These are phyloP conservation scores for Furcifer pardalis DNA, from an alignment of 2,797 vertebrate genomes.

Conservation along the genomic window DNA sequence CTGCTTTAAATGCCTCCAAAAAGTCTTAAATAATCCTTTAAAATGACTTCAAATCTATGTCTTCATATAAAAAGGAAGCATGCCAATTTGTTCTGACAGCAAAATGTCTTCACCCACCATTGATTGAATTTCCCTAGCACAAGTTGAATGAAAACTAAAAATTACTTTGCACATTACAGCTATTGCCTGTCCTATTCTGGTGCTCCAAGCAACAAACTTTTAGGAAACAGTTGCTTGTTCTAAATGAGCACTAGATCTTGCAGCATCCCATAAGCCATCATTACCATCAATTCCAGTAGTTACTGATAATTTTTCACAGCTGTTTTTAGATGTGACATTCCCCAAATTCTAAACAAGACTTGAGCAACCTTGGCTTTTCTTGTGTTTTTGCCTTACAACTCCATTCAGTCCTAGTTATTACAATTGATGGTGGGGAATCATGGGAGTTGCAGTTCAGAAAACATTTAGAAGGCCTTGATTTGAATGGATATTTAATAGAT, in stretches of 20 bases:
- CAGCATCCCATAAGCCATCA: not conserved
- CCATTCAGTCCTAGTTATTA: too few relatives aligned
- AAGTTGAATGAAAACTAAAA: not conserved
- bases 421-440: too few relatives aligned
- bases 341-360: not conserved
- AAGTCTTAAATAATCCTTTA: too few relatives aligned
- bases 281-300: not conserved
- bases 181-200: not conserved
- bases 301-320: conserved; percentile 17
- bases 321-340: conserved; percentile 8
- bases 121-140: not conserved
- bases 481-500: conserved; percentile 5
- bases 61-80: too few relatives aligned
- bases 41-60: too few relatives aligned
- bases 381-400: too few relatives aligned
- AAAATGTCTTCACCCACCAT: not conserved
- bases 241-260: not conserved
- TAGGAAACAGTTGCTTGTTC: not conserved
- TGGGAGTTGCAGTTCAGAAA: too few relatives aligned
- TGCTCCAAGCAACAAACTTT: not conserved
- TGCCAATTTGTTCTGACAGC: too few relatives aligned
- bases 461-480: not conserved
- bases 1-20: too few relatives aligned
- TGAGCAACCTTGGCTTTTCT: too few relatives aligned
- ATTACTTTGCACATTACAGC: not conserved